phyloP scores from a whole-genome alignment of 2,113 vertebrate genomes.

The Hyaena hyaena region DNA sequence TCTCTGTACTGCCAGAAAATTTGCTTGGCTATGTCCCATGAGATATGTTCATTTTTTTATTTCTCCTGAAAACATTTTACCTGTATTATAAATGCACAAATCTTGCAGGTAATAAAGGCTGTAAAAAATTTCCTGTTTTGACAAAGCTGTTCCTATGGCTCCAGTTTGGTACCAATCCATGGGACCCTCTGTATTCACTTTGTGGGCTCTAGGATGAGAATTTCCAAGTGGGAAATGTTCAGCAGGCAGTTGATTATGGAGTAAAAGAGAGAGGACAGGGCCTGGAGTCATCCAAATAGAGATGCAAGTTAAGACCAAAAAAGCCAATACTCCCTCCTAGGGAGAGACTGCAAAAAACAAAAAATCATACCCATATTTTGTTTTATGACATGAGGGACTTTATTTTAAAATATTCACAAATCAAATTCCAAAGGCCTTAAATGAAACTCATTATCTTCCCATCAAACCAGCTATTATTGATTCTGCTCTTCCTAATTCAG shows the following conservation, averaged over 20 bases:
- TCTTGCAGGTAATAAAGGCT: background rate
- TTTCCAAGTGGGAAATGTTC: background rate
- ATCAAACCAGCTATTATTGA: background rate
- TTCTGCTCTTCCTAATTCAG: background rate
- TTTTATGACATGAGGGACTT: background rate
- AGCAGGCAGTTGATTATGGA: background rate
- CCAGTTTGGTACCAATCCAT: background rate
- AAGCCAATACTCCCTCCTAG: background rate
- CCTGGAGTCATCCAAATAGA: background rate
- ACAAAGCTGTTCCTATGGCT: background rate
- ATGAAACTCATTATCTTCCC: background rate
- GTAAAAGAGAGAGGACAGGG: background rate
- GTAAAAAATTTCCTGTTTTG: background rate
- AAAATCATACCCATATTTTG: background rate
- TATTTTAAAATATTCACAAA: background rate
- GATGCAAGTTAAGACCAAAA: background rate
- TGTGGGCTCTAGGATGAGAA: background rate
- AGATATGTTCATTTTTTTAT: background rate
- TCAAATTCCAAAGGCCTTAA: background rate
- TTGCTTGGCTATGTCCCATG: background rate
- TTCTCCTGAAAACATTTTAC: slow-evolving; percentile 29
- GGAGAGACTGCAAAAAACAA: background rate
- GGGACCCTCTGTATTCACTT: background rate
- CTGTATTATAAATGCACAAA: background rate
- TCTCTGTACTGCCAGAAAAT: background rate